Evolutionary conservation across 1,140 invertebrate species (phyloP).

Genomic region (Lutraria rhynchaena): DNA sequence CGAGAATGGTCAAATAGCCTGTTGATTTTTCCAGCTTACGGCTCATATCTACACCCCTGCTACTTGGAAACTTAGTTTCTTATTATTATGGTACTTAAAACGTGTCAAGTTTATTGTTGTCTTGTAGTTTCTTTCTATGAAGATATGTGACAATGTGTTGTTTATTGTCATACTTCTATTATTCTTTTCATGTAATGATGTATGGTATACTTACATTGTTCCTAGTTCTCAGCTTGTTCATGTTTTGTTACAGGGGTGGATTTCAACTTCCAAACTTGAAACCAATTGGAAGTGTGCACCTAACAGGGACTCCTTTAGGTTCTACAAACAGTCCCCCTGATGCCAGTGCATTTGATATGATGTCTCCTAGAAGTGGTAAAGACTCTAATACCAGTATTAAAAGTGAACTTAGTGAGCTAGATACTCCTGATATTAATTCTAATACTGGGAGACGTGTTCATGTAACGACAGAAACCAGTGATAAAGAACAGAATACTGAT

Average conservation of each 20-base stretch:
- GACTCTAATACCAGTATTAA: conserved; percentile 84
- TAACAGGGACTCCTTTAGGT: conserved; percentile 88
- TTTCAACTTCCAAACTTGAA: conserved; percentile 77
- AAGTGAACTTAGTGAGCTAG: conserved; percentile 83
- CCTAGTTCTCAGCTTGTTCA: too few relatives aligned
- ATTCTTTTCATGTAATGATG: too few relatives aligned
- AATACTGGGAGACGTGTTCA: conserved; percentile 57
- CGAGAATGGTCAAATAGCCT: too few relatives aligned
- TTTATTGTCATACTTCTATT: too few relatives aligned
- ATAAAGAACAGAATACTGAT: conserved; percentile 85
- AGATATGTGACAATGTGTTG: too few relatives aligned
- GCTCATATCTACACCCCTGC: too few relatives aligned
- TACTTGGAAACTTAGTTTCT: too few relatives aligned
- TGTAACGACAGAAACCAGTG: conserved; percentile 78
- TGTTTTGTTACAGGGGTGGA: conserved; percentile 64
- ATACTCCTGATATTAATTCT: conserved; percentile 68
- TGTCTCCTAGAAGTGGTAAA: conserved; percentile 79
- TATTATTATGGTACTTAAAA: too few relatives aligned
- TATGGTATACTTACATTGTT: too few relatives aligned
- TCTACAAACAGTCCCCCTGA: conserved; percentile 73
- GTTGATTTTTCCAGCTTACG: too few relatives aligned
- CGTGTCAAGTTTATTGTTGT: too few relatives aligned
- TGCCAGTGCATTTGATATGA: conserved; percentile 75
- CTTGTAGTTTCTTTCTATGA: too few relatives aligned
- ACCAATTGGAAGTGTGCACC: conserved; percentile 83